Conservation (phyloP, 2,888 invertebrate species). For the Drosophila quasianomalipes region DNA sequence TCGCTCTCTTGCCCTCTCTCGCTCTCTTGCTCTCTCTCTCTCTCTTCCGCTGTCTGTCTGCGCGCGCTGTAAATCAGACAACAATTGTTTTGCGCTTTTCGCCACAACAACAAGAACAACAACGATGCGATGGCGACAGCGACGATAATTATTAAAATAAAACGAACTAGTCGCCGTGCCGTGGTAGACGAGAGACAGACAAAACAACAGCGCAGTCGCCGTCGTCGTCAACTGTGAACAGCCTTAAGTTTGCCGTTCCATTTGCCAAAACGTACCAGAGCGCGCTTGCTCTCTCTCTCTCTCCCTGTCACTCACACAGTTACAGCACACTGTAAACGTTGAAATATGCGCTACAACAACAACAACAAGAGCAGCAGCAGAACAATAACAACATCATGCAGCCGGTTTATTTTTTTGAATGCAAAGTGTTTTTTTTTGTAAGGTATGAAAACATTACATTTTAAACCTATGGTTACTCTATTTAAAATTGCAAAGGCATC, state of each 20-base stretch:
- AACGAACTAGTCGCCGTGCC: conserved; percentile 45
- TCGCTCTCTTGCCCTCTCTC: conserved; percentile 9
- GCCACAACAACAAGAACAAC: conserved; percentile 52
- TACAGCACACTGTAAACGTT: conserved; percentile 30
- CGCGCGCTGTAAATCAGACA: conserved; percentile 63
- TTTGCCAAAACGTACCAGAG: conserved; percentile 42
- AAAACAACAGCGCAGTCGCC: conserved; percentile 59
- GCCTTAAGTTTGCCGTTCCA: conserved; percentile 47
- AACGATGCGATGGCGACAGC: conserved; percentile 18
- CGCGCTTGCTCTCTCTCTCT: conserved; percentile 12
- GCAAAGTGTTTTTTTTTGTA: conserved; percentile 44
- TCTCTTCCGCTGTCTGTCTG: conserved; percentile 22
- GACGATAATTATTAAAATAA: conserved; percentile 68
- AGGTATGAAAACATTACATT: conserved; percentile 26
- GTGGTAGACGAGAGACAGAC: conserved; percentile 57
- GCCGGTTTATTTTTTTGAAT: conserved; percentile 50
- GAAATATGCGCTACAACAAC: conserved; percentile 32
- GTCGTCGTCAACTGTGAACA: conserved; percentile 39
- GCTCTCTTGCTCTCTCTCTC: conserved; percentile 9
- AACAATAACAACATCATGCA: conserved; percentile 35
- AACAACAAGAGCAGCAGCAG: conserved; percentile 16
- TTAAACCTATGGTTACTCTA: neutral
- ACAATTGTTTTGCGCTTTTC: conserved; percentile 73
- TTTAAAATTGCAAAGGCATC: neutral
- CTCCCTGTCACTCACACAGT: conserved; percentile 23